These are phyloP conservation scores for Antheraea assamensis DNA, from an alignment of 2,888 invertebrate species.

Conservation along the genomic window DNA sequence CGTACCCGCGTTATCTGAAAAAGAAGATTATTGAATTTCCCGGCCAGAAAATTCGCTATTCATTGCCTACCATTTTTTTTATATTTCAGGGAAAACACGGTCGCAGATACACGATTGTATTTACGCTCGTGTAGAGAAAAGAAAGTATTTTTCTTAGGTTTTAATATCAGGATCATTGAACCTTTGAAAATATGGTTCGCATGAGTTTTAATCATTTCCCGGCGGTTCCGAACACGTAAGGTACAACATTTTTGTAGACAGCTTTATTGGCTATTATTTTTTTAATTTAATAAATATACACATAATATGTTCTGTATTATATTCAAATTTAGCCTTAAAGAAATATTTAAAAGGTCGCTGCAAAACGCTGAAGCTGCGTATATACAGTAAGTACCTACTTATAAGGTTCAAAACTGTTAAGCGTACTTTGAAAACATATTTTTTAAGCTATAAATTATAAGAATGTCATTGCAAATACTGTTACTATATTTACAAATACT, in stretches of 20 bases:
- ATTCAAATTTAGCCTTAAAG: not conserved
- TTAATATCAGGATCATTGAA: slow-evolving; percentile 53
- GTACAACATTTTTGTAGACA: slow-evolving; percentile 38
- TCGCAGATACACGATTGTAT: slow-evolving; percentile 48
- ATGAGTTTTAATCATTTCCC: slow-evolving; percentile 7
- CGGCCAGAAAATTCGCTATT: slow-evolving; percentile 46
- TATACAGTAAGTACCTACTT: too few species aligned
- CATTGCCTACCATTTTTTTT: slow-evolving; percentile 47
- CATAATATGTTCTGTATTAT: not conserved
- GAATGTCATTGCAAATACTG: too few species aligned
- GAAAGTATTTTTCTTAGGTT: slow-evolving; percentile 46
- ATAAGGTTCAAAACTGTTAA: too few species aligned
- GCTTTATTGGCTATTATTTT: slow-evolving; percentile 30
- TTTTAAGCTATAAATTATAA: too few species aligned
- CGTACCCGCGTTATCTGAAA: slow-evolving; percentile 32
- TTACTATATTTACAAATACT: too few species aligned
- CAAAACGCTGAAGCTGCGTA: too few species aligned
- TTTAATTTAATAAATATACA: not conserved
- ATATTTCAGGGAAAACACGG: slow-evolving; percentile 61
- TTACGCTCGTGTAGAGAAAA: slow-evolving; percentile 44
- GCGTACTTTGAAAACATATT: too few species aligned
- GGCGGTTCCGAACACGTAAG: slow-evolving; percentile 27
- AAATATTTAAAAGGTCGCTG: too few species aligned
- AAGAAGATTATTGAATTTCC: slow-evolving; percentile 49
- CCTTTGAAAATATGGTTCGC: slow-evolving; percentile 26